Percentiles rank a stretch among this genome's conserved stretches.
Evolutionary conservation across 2,797 vertebrate species (phyloP).

Genomic region (Gouania willdenowi): DNA sequence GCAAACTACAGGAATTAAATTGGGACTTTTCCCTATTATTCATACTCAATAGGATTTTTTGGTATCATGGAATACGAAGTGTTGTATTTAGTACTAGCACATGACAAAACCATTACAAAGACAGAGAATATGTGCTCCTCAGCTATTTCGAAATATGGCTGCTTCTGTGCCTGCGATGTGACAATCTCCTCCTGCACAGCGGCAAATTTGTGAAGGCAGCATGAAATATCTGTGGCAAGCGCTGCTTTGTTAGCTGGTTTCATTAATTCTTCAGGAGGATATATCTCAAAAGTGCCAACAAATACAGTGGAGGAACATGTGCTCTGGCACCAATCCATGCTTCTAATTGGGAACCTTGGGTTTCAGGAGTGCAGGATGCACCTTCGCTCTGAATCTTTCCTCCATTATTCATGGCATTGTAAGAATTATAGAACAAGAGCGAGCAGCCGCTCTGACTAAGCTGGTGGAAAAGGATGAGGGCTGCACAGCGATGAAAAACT

Average conservation of each 20-base stretch:
- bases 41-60: conserved; percentile 22
- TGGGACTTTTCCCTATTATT: conserved; percentile 32
- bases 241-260: conserved; percentile 73
- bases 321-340: conserved; percentile 75
- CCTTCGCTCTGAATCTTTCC: conserved; percentile 72
- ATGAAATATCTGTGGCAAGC: conserved; percentile 68
- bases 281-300: conserved; percentile 77
- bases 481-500: conserved; percentile 50
- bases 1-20: too few species aligned
- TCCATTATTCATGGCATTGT: conserved; percentile 77
- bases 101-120: conserved; percentile 59
- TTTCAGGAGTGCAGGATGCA: conserved; percentile 69
- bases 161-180: conserved; percentile 41
- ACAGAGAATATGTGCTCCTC: conserved; percentile 53
- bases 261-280: conserved; percentile 80
- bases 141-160: conserved; percentile 52
- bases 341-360: conserved; percentile 77
- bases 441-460: conserved; percentile 56
- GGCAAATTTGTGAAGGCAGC: conserved; percentile 69
- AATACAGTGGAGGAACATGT: conserved; percentile 72
- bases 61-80: conserved; percentile 33
- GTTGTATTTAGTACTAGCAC: conserved; percentile 53
- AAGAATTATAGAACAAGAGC: conserved; percentile 69
- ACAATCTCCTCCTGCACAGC: conserved; percentile 63
- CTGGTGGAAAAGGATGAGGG: conserved; percentile 35